Conservation (phyloP, 1,140 invertebrate species). For the Drosophila paulistorum region DNA sequence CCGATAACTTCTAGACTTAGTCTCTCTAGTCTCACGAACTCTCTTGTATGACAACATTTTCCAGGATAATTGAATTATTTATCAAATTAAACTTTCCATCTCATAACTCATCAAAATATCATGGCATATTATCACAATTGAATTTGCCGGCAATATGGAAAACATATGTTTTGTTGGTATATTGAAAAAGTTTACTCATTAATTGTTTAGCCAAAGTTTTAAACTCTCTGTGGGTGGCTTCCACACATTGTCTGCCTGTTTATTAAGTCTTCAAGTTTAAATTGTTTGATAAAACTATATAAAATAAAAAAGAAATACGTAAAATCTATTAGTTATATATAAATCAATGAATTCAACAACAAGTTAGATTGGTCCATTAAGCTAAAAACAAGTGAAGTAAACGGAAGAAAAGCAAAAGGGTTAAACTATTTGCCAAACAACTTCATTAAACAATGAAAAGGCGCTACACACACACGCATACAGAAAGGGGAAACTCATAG, state of each 20-base stretch:
- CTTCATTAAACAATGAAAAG: slow-evolving; percentile 50
- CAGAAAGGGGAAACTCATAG: background rate
- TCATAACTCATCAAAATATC: slow-evolving; percentile 2
- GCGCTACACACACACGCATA: background rate
- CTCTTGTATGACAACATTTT: background rate
- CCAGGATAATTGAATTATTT: background rate
- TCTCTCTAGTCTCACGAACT: background rate
- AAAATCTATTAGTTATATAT: slow-evolving; percentile 1
- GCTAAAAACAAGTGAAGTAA: background rate
- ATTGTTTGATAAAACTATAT: background rate
- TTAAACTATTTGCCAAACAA: slow-evolving; percentile 51
- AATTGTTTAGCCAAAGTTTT: slow-evolving; percentile 11
- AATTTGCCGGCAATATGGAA: background rate
- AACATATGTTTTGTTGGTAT: background rate
- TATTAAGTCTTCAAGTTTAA: background rate
- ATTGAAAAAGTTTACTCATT: slow-evolving; percentile 9
- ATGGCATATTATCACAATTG: background rate
- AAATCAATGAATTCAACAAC: background rate
- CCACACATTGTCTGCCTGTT: background rate
- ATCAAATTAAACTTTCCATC: background rate
- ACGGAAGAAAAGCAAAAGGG: background rate
- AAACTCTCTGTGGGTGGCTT: background rate
- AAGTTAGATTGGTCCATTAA: background rate
- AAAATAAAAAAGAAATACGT: background rate
- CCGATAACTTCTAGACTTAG: background rate